Evolutionary conservation across 92 coral and sea anemone genomes (phyloP), one percentile per base, ranked within the genome.

Genomic region (Epizoanthus rinbou): DNA sequence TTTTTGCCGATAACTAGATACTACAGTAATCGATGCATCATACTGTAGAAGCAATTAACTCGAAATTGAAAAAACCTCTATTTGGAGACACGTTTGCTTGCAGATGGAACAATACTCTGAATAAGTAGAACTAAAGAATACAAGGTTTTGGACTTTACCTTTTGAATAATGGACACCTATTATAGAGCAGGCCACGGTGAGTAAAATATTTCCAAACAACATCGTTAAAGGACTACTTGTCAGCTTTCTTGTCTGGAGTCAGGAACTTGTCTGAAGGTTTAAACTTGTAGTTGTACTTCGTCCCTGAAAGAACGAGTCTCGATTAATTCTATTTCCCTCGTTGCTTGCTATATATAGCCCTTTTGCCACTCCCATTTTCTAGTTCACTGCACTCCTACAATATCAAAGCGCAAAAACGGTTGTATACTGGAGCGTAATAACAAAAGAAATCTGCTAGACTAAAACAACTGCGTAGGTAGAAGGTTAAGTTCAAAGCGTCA

Each of bases 301-400:
- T 53, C 39, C 62, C 41, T 53, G 35, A 19, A 31, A 24, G 52
- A 10, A 14, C 35, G 60, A 47, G 64, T 4, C 60, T 25, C 22
- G 13, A 33, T 31, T 56, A 58, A 56, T 56, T 11, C 3, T 25
- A 24, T 43, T 56, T 17, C 50, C 66, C 5, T 54, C 52, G 80
- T 64, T 33, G 45, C 47, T 50, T 23, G 22, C 50, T 67, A 67
- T 67, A 33, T 33, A 63, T 63, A 25, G 72, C 4, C 45, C 16
- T 0, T 0, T 67, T 13, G 72, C 41, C 47, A 31, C 80, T 3
- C 80, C 45, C 80, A 17, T 54, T 74, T 54, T 74, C 80, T 17
- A 74, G 47, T 31, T 74, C 37, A 23, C 17, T 74, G 80, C 54
- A 8, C 31, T 16, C 11, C 41, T 25, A 54, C 80, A 75, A 75